Percentiles rank a stretch among this genome's conserved stretches.
Conservation (phyloP, 2,888 invertebrate genomes). For the Amblyjoppa fuscipennis region DNA sequence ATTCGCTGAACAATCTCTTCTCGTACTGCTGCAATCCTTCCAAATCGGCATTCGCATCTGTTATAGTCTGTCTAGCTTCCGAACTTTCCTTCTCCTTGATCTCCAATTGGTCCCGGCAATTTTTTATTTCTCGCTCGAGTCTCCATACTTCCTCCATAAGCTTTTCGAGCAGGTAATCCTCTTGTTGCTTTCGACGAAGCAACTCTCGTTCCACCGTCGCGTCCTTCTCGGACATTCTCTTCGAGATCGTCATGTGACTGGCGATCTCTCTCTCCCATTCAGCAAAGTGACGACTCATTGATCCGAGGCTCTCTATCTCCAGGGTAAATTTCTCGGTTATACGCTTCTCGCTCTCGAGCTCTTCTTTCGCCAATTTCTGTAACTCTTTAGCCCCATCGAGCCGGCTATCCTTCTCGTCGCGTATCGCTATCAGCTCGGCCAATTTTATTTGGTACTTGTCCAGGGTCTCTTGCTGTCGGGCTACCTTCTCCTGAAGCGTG, state of each 20-base stretch:
- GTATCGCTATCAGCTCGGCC: constrained; percentile 85
- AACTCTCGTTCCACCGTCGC: constrained; percentile 79
- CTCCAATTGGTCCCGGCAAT: constrained; percentile 88
- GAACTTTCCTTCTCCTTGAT: constrained; percentile 89
- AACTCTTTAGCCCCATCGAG: constrained; percentile 85
- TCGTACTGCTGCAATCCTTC: constrained; percentile 91
- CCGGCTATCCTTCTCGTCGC: constrained; percentile 86
- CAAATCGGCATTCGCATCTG: constrained; percentile 90
- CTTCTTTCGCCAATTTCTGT: constrained; percentile 85
- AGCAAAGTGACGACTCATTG: constrained; percentile 87
- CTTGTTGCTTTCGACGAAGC: constrained; percentile 83
- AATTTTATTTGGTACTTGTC: constrained; percentile 87
- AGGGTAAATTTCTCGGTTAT: constrained; percentile 74
- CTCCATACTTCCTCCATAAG: constrained; percentile 90
- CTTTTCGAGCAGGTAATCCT: constrained; percentile 89
- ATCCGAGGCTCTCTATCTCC: constrained; percentile 87
- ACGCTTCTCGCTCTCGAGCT: constrained; percentile 83
- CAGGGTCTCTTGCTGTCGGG: constrained; percentile 86
- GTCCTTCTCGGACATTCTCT: constrained; percentile 89
- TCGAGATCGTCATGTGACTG: constrained; percentile 88
- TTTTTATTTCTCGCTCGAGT: constrained; percentile 89
- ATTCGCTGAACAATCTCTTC: constrained; percentile 89
- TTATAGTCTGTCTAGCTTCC: constrained; percentile 87
- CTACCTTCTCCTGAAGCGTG: constrained; percentile 88
- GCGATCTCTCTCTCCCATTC: constrained; percentile 89